Conservation (phyloP, 2,888 invertebrate species). For the Tenthredo amoena region DNA sequence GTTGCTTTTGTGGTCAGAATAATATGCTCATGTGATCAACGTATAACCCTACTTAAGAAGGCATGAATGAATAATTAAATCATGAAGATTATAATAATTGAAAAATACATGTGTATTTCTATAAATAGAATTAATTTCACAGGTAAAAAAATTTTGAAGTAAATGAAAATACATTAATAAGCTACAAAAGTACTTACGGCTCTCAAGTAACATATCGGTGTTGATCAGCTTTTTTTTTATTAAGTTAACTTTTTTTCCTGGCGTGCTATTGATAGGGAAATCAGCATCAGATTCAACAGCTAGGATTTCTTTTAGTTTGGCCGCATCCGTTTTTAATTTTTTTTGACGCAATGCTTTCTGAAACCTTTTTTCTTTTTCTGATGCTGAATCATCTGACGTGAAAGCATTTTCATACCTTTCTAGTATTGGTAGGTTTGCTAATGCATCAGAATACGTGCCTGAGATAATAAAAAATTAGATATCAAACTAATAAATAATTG, state of each 20-base stretch:
- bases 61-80: no score
- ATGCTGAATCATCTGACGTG: conserved; percentile 6
- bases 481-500: conserved; percentile 11
- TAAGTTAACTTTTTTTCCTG: conserved; percentile 1
- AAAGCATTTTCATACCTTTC: conserved; percentile 25
- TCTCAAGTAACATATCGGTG: neutral
- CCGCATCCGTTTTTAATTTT: neutral
- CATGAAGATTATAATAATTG: no score
- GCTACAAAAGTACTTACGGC: conserved; percentile 14
- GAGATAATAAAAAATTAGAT: neutral
- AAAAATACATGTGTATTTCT: no score
- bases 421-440: neutral
- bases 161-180: no score
- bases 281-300: neutral
- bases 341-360: conserved; percentile 21
- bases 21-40: no score
- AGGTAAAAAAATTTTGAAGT: no score
- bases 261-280: neutral
- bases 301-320: conserved; percentile 7
- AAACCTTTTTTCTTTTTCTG: neutral
- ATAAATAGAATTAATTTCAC: no score
- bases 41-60: no score
- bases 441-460: conserved; percentile 27
- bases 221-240: neutral
- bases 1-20: no score